Conservation (phyloP, 2,797 vertebrate species). For the Myotis findleyi region DNA sequence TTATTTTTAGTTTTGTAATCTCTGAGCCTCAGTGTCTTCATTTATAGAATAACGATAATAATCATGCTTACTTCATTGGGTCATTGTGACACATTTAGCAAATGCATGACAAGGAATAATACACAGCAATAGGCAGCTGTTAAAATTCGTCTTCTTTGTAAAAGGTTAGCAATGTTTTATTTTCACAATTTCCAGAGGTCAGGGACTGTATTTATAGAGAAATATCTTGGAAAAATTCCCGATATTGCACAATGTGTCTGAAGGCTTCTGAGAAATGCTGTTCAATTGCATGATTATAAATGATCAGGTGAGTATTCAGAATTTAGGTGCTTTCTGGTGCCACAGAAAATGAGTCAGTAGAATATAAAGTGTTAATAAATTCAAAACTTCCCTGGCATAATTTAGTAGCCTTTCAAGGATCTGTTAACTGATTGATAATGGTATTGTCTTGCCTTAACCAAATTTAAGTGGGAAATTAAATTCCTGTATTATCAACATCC, state of each 20-base stretch:
- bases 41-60: constrained; percentile 41
- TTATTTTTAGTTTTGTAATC: constrained; percentile 23
- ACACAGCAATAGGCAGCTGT: background rate
- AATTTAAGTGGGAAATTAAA: constrained; percentile 60
- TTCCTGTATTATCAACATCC: background rate
- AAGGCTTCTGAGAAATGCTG: constrained; percentile 26
- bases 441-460: constrained; percentile 8
- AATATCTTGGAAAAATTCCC: background rate
- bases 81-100: constrained; percentile 22
- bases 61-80: background rate
- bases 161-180: constrained; percentile 47
- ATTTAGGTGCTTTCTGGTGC: constrained; percentile 32
- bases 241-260: background rate
- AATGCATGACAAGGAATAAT: background rate
- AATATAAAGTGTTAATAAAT: background rate
- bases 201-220: background rate
- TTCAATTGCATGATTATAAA: background rate
- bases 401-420: constrained; percentile 38
- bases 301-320: background rate
- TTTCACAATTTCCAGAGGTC: constrained; percentile 22
- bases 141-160: constrained; percentile 21
- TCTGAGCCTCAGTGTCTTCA: background rate
- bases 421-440: constrained; percentile 16
- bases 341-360: background rate
- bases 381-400: constrained; percentile 3